Percentiles rank a stretch among this genome's conserved stretches.
These are phyloP conservation scores for Pseudomyrmex pallidus DNA, from an alignment of 1,140 invertebrate genomes.

Conservation along the genomic window DNA sequence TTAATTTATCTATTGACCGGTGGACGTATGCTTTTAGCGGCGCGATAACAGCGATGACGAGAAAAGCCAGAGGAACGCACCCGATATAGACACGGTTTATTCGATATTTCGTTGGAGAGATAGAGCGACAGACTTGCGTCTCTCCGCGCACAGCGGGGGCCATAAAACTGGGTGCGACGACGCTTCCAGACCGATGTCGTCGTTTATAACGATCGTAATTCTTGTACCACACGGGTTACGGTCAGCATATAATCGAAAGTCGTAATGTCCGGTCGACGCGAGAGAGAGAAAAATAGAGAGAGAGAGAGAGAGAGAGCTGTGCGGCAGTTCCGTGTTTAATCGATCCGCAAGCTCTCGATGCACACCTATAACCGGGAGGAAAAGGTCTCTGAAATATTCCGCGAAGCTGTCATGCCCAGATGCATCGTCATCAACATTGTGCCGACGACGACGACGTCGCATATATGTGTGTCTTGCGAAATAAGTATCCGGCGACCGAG, in stretches of 20 bases:
- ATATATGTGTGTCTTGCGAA: neutral
- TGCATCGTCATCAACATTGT: neutral
- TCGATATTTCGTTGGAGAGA: too few relatives aligned
- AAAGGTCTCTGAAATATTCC: slow-evolving; percentile 32
- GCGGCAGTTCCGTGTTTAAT: neutral
- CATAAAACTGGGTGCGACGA: slow-evolving; percentile 8
- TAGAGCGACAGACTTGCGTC: too few relatives aligned
- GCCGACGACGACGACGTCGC: neutral
- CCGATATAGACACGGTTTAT: too few relatives aligned
- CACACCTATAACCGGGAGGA: neutral
- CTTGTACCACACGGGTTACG: neutral
- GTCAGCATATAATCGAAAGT: slow-evolving; percentile 25
- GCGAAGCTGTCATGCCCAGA: slow-evolving; percentile 17
- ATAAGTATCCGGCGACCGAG: neutral
- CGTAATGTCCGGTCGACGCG: neutral
- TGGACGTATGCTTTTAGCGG: neutral
- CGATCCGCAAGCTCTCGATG: neutral
- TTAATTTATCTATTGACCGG: slow-evolving; percentile 48
- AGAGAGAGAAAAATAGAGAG: too few relatives aligned
- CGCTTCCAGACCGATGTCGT: neutral
- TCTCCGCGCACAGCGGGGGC: neutral
- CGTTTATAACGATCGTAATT: slow-evolving; percentile 22
- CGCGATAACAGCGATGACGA: slow-evolving; percentile 39
- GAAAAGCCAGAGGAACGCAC: neutral
- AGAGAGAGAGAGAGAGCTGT: too few relatives aligned